Base-by-base conservation (phyloP, 2,113 vertebrate genomes). In the Cricetomys ansorgei region DNA sequence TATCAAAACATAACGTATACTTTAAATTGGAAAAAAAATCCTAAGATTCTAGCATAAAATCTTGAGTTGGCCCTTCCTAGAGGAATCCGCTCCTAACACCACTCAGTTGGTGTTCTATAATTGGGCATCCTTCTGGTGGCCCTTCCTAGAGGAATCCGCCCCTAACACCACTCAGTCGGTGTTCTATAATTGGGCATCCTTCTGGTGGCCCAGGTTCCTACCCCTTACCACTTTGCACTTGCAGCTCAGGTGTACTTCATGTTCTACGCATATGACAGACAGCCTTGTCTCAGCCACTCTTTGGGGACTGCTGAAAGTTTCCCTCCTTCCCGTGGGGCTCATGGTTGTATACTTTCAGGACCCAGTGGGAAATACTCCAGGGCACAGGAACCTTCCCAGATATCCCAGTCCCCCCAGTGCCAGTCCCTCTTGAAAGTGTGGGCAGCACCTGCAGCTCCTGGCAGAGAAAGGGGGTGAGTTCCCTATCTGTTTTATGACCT, bases 221-320 rank as follows among this genome's bases (percentile, higher is more conserved):
- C 29, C 1, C 25, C 9, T 3, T 9, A 62, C 53, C 55, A 43
- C 57, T 23, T 3, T 25, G 1, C 8, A 55, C 48, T 70, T 67
- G 27, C 25, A 62, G 86, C 40, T 45, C 23, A 23, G 59, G 12
- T 65, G 0, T 2, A 17, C 37, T 25, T 72, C 29, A 0, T 0
- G 2, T 55, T 23, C 37, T 4, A 4, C 0, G 8, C 34, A 40
- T 17, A 53, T 7, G 13, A 5, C 7, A 48, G 13, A 5, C 7
- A 48, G 64, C 37, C 55, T 80, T 21, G 23, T 45, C 12, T 62
- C 80, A 88, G n/a, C 6, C 25, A 17, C 88, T 79, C n/a, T 65
- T 48, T 48, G 11, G 19, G 5, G 9, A 7, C 45, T 53, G 34
- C 31, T 75, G 70, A 34, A 21, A 72, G 21, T 43, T 67, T 21